Conservation (phyloP, 2,113 vertebrate genomes). For the Melospiza melodia region DNA sequence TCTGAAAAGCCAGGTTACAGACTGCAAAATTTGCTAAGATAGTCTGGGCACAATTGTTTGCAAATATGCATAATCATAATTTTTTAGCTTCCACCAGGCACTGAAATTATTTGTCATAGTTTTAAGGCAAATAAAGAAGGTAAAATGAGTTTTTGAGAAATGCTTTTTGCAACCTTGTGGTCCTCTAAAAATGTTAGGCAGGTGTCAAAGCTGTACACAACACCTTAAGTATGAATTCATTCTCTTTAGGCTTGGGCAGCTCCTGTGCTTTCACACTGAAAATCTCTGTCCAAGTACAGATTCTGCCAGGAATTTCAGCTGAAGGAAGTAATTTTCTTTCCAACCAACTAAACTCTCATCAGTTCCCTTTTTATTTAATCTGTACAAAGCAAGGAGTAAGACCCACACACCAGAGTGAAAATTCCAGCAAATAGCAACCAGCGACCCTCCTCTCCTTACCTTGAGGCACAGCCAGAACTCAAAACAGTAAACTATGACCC, state of each 20-base stretch:
- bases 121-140: neutral
- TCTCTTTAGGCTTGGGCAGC: neutral
- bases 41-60: neutral
- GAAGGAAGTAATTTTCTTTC: neutral
- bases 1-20: neutral
- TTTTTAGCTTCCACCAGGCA: neutral
- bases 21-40: neutral
- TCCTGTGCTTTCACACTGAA: neutral
- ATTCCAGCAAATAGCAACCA: neutral
- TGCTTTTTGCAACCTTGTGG: neutral
- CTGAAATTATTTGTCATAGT: neutral
- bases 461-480: neutral
- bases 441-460: neutral
- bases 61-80: neutral
- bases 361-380: neutral
- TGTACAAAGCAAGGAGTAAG: neutral
- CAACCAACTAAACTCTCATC: neutral
- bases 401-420: neutral
- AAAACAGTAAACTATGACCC: rapidly evolving
- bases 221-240: neutral
- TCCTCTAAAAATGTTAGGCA: neutral
- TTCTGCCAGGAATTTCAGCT: neutral
- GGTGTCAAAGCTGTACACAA: neutral
- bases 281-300: neutral
- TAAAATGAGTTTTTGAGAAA: neutral